A percentile compares a stretch with the other conserved stretches of the same genome.
These are phyloP conservation scores for Serripes groenlandicus DNA, from an alignment of 2,888 invertebrate genomes.

Conservation along the genomic window DNA sequence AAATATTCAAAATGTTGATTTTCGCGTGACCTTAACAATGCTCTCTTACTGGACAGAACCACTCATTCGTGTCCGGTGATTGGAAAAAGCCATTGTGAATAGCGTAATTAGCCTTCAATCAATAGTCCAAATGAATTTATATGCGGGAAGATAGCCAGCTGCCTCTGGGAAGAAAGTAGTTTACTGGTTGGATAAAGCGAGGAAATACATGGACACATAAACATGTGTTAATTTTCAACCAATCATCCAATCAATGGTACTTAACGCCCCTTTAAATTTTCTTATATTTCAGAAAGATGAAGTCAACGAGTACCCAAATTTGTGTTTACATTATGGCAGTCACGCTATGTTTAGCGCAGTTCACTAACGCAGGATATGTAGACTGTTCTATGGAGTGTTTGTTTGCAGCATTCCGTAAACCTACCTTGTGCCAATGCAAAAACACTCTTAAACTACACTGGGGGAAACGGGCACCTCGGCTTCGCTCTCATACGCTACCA, in stretches of 20 bases:
- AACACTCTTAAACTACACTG: conserved; percentile 58
- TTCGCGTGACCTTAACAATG: too few relatives aligned
- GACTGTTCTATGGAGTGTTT: conserved; percentile 65
- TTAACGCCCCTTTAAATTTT: background rate
- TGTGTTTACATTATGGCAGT: conserved; percentile 49
- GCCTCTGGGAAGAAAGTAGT: too few relatives aligned
- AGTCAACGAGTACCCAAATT: conserved; percentile 38
- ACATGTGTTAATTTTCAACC: background rate
- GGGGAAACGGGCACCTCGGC: conserved; percentile 61
- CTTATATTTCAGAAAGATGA: conserved; percentile 54
- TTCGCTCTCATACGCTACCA: conserved; percentile 41
- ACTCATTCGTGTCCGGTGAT: too few relatives aligned
- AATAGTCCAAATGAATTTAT: too few relatives aligned
- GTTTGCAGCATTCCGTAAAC: conserved; percentile 56
- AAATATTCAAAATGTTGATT: too few relatives aligned
- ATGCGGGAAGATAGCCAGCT: too few relatives aligned
- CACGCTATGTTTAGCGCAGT: conserved; percentile 40
- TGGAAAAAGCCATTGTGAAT: too few relatives aligned
- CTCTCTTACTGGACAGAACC: too few relatives aligned
- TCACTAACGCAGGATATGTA: conserved; percentile 46
- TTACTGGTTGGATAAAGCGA: too few relatives aligned
- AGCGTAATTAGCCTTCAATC: too few relatives aligned
- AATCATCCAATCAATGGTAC: too few relatives aligned
- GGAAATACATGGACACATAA: too few relatives aligned
- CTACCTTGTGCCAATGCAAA: conserved; percentile 59